phyloP scores from a whole-genome alignment of 2,113 vertebrate species.

The Hemiscyllium ocellatum region DNA sequence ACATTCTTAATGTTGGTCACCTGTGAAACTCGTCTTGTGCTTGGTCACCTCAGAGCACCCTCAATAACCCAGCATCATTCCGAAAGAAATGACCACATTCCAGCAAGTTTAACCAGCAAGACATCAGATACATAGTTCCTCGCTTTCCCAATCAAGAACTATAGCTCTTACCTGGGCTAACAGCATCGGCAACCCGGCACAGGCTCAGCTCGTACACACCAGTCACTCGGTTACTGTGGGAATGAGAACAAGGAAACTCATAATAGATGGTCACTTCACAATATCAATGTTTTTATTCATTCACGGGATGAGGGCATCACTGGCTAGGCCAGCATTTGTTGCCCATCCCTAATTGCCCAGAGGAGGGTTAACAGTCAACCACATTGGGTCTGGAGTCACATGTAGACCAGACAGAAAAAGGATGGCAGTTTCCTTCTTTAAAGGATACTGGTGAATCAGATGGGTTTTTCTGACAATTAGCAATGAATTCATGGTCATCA shows the following conservation, averaged over 20 bases:
- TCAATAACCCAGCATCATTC: not conserved
- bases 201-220: constrained; percentile 92
- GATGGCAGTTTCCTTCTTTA: too few species aligned
- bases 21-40: not conserved
- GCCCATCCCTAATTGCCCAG: too few species aligned
- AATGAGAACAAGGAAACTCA: constrained; percentile 16
- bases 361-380: too few species aligned
- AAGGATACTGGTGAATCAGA: too few species aligned
- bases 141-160: not conserved
- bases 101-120: not conserved
- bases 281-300: not conserved
- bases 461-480: too few species aligned
- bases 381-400: too few species aligned
- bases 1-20: not conserved
- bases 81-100: not conserved
- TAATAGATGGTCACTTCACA: not conserved
- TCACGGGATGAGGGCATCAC: too few species aligned
- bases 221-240: constrained; percentile 78
- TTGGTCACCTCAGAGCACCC: not conserved
- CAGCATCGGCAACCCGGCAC: constrained; percentile 76
- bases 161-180: constrained; percentile 75
- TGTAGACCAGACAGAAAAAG: too few species aligned
- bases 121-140: not conserved
- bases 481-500: too few species aligned
- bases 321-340: too few species aligned